Base-by-base conservation (phyloP, 2,888 invertebrate genomes). In the Ochropacha duplaris region DNA sequence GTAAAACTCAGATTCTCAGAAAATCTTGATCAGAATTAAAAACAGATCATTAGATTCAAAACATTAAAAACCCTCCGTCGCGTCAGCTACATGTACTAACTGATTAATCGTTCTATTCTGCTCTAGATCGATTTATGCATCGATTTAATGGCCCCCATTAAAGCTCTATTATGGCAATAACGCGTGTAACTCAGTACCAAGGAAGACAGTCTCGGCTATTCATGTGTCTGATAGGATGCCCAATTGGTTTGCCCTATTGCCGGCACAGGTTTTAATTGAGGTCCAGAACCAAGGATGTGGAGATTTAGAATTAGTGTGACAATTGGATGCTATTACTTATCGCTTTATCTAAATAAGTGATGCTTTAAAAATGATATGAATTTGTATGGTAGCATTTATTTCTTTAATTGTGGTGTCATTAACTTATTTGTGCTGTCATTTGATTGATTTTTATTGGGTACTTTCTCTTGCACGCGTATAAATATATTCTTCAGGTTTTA, bases 101-200 rank as follows among this genome's bases (percentile, higher is more conserved):
- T 76, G 87, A 88, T 88, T 81, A 86, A 86, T 86, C 71, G 83
- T 70, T 72, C 81, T 79, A 87, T 87, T 88, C 82, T 86, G 63
- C 62, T 65, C 54, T 26, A 56, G 79, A 81, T 76, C 81, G 85
- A 87, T 88, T 87, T 87, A 88, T 84, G 81, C 72, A 68, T 77
- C 78, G 79, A 79, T 81, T 83, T 79, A 84, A 76, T 74, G 66
- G 72, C 65, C 74, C 69, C 81, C 71, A 83, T 85, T 86, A 83
- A 73, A 65, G 72, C 57, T 74, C 73, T 75, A 81, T 83, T 83
- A 83, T 75, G 68, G 74, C 64, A 73, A 71, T 76, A 79, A 78
- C 78, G 76, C 76, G 64, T 66, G 74, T 77, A 71, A 66, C 68
- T 73, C 59, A 52, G 61, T 58, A 56, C 57, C 36, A 26, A 16